These are phyloP conservation scores for Pectinophora gossypiella DNA, from an alignment of 1,140 invertebrate genomes.

Conservation along the genomic window DNA sequence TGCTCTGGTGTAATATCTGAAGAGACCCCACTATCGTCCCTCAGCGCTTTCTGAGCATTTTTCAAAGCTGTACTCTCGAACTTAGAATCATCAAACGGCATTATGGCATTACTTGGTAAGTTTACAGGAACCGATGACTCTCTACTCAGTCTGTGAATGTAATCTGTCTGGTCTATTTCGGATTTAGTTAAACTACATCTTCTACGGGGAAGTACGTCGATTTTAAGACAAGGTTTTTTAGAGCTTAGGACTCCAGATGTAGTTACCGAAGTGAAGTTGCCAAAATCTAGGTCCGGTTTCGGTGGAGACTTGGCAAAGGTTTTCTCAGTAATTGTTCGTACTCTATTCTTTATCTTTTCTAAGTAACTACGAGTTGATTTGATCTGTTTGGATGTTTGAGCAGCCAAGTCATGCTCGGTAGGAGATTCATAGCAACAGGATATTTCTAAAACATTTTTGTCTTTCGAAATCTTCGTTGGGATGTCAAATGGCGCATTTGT, in stretches of 20 bases:
- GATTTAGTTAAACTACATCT: slow-evolving; percentile 78
- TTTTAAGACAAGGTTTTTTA: slow-evolving; percentile 35
- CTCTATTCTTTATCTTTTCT: slow-evolving; percentile 77
- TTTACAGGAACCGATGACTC: slow-evolving; percentile 61
- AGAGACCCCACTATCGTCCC: slow-evolving; percentile 35
- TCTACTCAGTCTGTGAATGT: slow-evolving; percentile 64
- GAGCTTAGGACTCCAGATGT: slow-evolving; percentile 78
- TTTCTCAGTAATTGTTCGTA: slow-evolving; percentile 73
- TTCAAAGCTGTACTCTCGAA: slow-evolving; percentile 63
- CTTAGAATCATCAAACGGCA: slow-evolving; percentile 38
- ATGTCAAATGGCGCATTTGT: slow-evolving; percentile 40
- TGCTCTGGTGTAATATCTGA: slow-evolving; percentile 51
- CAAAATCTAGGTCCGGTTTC: slow-evolving; percentile 62
- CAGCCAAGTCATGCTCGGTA: slow-evolving; percentile 59
- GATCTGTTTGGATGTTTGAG: slow-evolving; percentile 65
- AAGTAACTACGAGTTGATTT: slow-evolving; percentile 75
- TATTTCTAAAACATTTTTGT: slow-evolving; percentile 78
- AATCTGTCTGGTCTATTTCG: slow-evolving; percentile 77
- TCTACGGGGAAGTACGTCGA: slow-evolving; percentile 39
- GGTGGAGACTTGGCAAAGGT: slow-evolving; percentile 64
- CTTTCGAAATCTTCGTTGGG: slow-evolving; percentile 60
- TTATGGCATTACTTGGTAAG: slow-evolving; percentile 41
- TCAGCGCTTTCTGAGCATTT: slow-evolving; percentile 50
- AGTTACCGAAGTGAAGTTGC: slow-evolving; percentile 77
- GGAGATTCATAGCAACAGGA: slow-evolving; percentile 77